These are phyloP conservation scores for Bujurquina vittata DNA, from an alignment of 2,113 vertebrate species.

Conservation along the genomic window DNA sequence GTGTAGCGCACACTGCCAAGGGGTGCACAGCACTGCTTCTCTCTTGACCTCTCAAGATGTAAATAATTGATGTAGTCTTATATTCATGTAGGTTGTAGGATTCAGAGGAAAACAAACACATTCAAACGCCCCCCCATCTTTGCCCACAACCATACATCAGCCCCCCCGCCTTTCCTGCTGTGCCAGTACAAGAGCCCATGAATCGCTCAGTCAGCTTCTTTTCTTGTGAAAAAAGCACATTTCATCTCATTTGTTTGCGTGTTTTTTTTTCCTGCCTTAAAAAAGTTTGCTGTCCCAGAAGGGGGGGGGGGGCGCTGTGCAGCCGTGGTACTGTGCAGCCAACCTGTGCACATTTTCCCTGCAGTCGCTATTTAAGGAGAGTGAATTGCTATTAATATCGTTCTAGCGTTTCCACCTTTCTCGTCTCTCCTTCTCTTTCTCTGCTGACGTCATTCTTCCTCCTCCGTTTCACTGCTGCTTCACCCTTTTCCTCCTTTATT, in stretches of 20 bases:
- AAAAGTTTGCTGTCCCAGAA: conserved; percentile 70
- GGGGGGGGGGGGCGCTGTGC: conserved; percentile 40
- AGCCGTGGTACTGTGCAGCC: conserved; percentile 45
- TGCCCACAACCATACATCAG: background rate
- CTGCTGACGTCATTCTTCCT: conserved; percentile 43
- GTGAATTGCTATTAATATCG: conserved; percentile 79
- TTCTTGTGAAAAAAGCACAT: conserved; percentile 67
- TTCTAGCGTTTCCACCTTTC: conserved; percentile 74
- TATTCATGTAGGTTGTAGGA: conserved; percentile 45
- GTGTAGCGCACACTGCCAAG: conserved; percentile 26
- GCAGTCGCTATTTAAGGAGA: conserved; percentile 76
- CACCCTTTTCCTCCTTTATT: conserved; percentile 7
- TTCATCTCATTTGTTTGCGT: conserved; percentile 66
- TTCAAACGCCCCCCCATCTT: fast-evolving
- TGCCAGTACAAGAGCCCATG: conserved; percentile 11
- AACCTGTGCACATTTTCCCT: conserved; percentile 72
- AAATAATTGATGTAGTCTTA: conserved; percentile 63
- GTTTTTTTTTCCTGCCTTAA: conserved; percentile 46
- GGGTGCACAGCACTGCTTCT: conserved; percentile 21
- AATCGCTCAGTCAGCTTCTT: conserved; percentile 66
- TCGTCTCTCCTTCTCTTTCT: conserved; percentile 40
- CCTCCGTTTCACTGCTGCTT: conserved; percentile 27
- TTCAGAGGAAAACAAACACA: conserved; percentile 49
- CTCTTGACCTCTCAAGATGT: conserved; percentile 25
- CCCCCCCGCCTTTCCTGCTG: background rate